Base-by-base conservation (phyloP, 2,888 invertebrate genomes). In the Rambutsinella grinnellia region DNA sequence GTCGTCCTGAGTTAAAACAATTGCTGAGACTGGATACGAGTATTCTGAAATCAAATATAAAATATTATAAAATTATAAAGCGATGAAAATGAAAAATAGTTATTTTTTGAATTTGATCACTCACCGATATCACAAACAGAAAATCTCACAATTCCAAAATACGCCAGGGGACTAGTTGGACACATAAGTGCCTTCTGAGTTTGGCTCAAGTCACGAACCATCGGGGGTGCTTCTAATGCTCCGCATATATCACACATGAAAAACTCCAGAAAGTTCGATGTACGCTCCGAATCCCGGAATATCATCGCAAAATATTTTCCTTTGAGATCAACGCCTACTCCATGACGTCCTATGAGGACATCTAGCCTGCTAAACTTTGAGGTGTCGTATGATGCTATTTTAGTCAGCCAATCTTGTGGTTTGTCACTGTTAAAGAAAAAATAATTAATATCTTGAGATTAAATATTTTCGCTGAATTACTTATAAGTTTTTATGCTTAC, bases 311-410 rank as follows among this genome's bases (percentile, higher is more conserved):
- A 82, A 58, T 82, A 82, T 66, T 82, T 84, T 24, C 80, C 80
- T 56, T 66, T 67, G 27, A 83, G 75, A 62, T 84, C 83, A n/a
- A 84, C 61, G 0, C 83, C 82, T 27, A 82, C 76, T 3, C 82
- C 83, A 51, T 84, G 83, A 8, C 82, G 69, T 24, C 83, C 83
- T 49, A 84, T 82, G 0, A 84, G 78, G 10, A 84, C 83, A 68
- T 82, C 82, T 19, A 84, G 46, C 54, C 80, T 58, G 13, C 66
- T 58, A 49, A 84, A 66, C 51, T 82, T 84, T 3, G 78, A 66
- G 17, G 82, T 53, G 51, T 79, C 72, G 57, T 78, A 82, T n/a
- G 67, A 58, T 60, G 76, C 78, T 15, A 79, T 51, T 57, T 79
- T 82, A 5, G 80, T 80, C 1, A 84, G 49, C 83, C 83, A 84